Percentiles rank a stretch among this genome's conserved stretches.
Conservation (phyloP, 2,888 invertebrate genomes). For the Drosophila recens region DNA sequence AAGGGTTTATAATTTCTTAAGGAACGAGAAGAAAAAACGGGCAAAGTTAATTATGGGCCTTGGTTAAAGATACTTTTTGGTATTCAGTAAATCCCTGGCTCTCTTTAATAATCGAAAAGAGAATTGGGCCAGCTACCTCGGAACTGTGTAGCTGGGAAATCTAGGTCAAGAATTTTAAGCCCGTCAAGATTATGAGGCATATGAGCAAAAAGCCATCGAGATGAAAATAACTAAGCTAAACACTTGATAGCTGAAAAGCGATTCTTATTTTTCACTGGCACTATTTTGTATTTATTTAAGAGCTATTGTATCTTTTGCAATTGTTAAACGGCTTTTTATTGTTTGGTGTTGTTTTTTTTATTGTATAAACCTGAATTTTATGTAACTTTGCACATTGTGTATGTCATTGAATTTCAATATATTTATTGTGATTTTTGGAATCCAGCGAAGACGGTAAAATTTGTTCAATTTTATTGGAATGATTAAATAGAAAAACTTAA, state of each 20-base stretch:
- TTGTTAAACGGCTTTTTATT: slow-evolving; percentile 42
- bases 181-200: slow-evolving; percentile 42
- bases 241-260: slow-evolving; percentile 11
- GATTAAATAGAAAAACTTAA: slow-evolving; percentile 67
- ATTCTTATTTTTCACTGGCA: slow-evolving; percentile 42
- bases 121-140: slow-evolving; percentile 45
- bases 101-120: slow-evolving; percentile 36
- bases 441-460: slow-evolving; percentile 45
- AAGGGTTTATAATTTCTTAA: slow-evolving; percentile 2
- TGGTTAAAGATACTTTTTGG: slow-evolving; percentile 11
- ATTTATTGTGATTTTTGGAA: slow-evolving; percentile 29
- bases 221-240: slow-evolving; percentile 16
- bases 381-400: slow-evolving; percentile 50
- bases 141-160: slow-evolving; percentile 60
- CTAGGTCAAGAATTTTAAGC: slow-evolving; percentile 77
- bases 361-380: slow-evolving; percentile 47
- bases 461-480: slow-evolving; percentile 52
- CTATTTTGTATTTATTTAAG: slow-evolving; percentile 45
- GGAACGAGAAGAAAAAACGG: neutral
- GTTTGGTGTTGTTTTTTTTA: neutral
- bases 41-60: slow-evolving; percentile 20
- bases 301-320: slow-evolving; percentile 33
- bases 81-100: slow-evolving; percentile 25
- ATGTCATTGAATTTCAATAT: slow-evolving; percentile 24
- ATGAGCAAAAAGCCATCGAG: slow-evolving; percentile 40